Base-by-base conservation (phyloP, 2,797 vertebrate genomes). In the Myiothlypis chrysogaster region DNA sequence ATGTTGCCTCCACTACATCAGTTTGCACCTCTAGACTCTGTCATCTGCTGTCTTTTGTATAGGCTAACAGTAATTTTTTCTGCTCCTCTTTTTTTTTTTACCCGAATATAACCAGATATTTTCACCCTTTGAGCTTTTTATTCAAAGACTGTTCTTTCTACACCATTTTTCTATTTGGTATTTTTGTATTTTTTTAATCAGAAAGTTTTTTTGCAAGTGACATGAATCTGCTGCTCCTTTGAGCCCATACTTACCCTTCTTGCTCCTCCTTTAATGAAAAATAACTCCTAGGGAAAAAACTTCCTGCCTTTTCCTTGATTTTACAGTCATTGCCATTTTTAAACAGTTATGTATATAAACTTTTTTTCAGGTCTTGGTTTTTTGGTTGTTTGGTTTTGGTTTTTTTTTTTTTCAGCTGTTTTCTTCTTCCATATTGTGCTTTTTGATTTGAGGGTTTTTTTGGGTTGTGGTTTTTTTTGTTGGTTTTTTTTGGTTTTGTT, bases 1-100 rank as follows among this genome's bases (percentile, higher is more conserved):
- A 99, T 99, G 99, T 99, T 98, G 97, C 95, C 97, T 98, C 96
- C 96, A 96, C 97, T 97, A 77, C 97, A 92, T 97, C 97, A 82
- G 82, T 97, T 97, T 97, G 96, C 97, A 70, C 96, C 94, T 97
- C 95, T 96, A 91, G 97, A 93, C 96, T 97, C 47, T 96, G 93
- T 97, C 78, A 95, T 97, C 97, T 97, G 92, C 97, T 98, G 83
- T 98, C 93, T 97, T 95, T 97, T 93, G 66, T 76, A 92, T 98
- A 98, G 90, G 96, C 92, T 97, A 96, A 94, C 80, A 93, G n/a
- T 96, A 94, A 39, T 93, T 96, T 96, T 93, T 93, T 92, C 88
- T 97, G 92, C 96, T 97, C 92, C 84, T 96, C 52, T 96, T 97
- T 97, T 97, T 97, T 97, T 97, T 97, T 97, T 89, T 57, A 17